These are phyloP conservation scores for Xanthia icteritia DNA, from an alignment of 2,888 invertebrate species.

Conservation along the genomic window DNA sequence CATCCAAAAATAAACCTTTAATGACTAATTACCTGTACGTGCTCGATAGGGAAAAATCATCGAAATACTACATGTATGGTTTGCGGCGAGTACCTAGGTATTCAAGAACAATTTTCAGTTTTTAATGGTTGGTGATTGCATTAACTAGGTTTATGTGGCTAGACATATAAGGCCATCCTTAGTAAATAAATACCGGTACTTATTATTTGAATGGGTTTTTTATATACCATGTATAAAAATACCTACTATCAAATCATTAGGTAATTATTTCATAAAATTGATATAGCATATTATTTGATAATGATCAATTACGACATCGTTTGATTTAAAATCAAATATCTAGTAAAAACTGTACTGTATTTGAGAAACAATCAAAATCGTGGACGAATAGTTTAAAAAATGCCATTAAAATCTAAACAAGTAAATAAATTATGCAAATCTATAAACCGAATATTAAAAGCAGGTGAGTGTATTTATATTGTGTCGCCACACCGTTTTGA, in stretches of 20 bases:
- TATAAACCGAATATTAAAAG: slow-evolving; percentile 49
- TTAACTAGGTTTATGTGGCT: too few relatives aligned
- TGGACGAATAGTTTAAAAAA: slow-evolving; percentile 18
- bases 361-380: slow-evolving; percentile 28
- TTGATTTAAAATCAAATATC: slow-evolving; percentile 2
- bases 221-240: neutral
- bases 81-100: neutral
- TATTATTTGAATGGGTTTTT: neutral
- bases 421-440: slow-evolving; percentile 42
- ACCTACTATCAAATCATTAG: neutral
- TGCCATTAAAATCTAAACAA: slow-evolving; percentile 22
- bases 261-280: neutral
- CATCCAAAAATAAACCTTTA: slow-evolving; percentile 40
- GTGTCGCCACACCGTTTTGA: slow-evolving; percentile 36
- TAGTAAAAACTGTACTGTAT: neutral
- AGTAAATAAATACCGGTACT: neutral
- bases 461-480: slow-evolving; percentile 56
- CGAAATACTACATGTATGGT: slow-evolving; percentile 1
- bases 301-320: slow-evolving; percentile 13
- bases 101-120: neutral
- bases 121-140: neutral
- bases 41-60: slow-evolving; percentile 28
- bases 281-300: neutral
- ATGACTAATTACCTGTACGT: neutral
- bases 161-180: neutral